Evolutionary conservation across 2,797 vertebrate species (phyloP).

Genomic region (Galaxias olidus): DNA sequence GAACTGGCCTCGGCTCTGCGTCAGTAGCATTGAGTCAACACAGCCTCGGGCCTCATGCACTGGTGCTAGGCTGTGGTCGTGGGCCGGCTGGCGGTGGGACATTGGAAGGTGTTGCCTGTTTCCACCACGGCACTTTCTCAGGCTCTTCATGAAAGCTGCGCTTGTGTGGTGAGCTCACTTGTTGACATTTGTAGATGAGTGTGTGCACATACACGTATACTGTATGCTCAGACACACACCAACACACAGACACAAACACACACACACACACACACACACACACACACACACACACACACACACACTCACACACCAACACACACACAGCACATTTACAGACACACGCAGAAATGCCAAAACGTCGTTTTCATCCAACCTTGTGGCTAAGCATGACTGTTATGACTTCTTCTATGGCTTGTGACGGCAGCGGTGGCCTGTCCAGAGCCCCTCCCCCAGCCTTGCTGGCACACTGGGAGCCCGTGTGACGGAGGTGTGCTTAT

Average conservation of each 20-base stretch:
- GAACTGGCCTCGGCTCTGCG: constrained; percentile 53
- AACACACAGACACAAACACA: constrained; percentile 6
- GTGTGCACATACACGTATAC: constrained; percentile 34
- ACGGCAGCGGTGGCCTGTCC: constrained; percentile 39
- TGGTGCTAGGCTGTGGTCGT: constrained; percentile 59
- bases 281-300: constrained; percentile 12
- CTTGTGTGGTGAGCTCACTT: constrained; percentile 69
- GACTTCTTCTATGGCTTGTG: constrained; percentile 55
- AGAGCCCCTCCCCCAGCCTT: constrained; percentile 18
- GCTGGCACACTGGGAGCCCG: constrained; percentile 37
- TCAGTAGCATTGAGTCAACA: constrained; percentile 73
- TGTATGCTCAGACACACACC: no score
- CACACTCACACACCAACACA: constrained; percentile 6
- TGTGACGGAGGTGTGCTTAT: constrained; percentile 56
- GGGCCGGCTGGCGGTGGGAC: constrained; percentile 43
- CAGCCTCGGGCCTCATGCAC: constrained; percentile 52
- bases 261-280: constrained; percentile 15
- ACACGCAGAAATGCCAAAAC: constrained; percentile 52
- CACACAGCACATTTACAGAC: constrained; percentile 15
- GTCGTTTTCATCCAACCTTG: constrained; percentile 67
- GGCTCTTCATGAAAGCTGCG: constrained; percentile 70
- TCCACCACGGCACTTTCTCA: constrained; percentile 59
- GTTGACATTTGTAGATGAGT: constrained; percentile 67
- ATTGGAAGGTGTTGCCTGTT: constrained; percentile 65
- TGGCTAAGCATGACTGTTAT: constrained; percentile 67